Evolutionary conservation across 2,113 vertebrate species (phyloP), one percentile per base, ranked within the genome.

Genomic region (Clarias magur): DNA sequence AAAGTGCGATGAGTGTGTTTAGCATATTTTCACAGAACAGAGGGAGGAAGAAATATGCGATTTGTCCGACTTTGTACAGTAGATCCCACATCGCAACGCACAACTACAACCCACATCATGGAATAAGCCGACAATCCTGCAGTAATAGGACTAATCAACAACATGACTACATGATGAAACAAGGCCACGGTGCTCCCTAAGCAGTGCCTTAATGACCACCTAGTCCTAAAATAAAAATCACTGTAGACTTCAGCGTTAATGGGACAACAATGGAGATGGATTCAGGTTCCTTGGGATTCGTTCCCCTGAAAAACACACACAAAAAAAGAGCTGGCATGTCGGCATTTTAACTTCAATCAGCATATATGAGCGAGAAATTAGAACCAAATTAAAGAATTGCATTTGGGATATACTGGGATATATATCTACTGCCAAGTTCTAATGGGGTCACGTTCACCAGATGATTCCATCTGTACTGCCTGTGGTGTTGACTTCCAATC

Each of bases 111-210:
- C 25, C 27, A 16, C 60, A 67, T 12, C 19, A 80, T 68, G 19
- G 53, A 62, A 62, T 62, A 12, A 53, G 56, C 30, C 3, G 2
- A 25, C 38, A 53, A 80, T 86, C 15, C 21, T 21, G 19, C 15
- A 57, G 85, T 70, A 86, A 86, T 86, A 59, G 75, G 84, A 53
- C 73, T 85, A 79, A 85, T 85, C 84, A 67, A 79, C 73, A 85
- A 85, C 38, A 54, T 25, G 68, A 83, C n/a, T 25, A 53, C 30
- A 73, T 23, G 60, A 60, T 67, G 60, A 80, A 67, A 65, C 57
- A n/a, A 57, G 59, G 48, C 60, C 84, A 48, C 6, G 59, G 84
- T 2, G 42, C 42, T 68, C 11, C 21, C 85, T 38, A 80, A 86
- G 85, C 27, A 54, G 19, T 17, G 53, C 62, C 62, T 80, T 80